phyloP scores from a whole-genome alignment of 2,113 vertebrate genomes.

The Grantiella picta region DNA sequence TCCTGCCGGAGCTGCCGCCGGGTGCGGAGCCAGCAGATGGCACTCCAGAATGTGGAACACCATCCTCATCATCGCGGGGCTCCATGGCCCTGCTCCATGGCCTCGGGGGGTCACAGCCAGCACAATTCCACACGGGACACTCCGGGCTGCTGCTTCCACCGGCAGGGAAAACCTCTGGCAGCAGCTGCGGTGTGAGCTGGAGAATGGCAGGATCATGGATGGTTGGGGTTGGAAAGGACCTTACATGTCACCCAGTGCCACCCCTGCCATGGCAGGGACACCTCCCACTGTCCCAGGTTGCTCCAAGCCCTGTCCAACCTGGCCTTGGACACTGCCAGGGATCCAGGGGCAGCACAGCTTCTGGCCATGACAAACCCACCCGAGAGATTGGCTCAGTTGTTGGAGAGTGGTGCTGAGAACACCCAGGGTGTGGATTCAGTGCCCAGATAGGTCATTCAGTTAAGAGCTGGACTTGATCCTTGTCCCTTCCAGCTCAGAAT shows the following conservation, averaged over 20 bases:
- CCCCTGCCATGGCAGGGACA: not conserved
- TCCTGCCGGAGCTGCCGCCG: not conserved
- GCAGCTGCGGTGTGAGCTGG: rapidly evolving
- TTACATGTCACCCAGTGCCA: not conserved
- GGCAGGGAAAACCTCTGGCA: rapidly evolving
- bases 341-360: not conserved
- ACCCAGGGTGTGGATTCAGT: not conserved
- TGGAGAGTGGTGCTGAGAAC: not conserved
- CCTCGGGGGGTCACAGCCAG: not conserved
- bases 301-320: rapidly evolving
- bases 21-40: conserved; percentile 40
- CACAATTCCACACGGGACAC: rapidly evolving
- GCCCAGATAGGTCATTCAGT: no score
- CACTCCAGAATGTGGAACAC: not conserved
- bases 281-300: rapidly evolving
- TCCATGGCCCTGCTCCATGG: not conserved
- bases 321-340: not conserved
- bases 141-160: rapidly evolving
- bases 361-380: not conserved
- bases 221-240: not conserved
- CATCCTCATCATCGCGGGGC: not conserved
- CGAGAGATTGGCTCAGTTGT: not conserved
- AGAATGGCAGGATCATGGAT: rapidly evolving
- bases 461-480: not conserved
- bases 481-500: not conserved